Evolutionary conservation across 2,888 invertebrate genomes (phyloP).

Genomic region (Chelonus formosanus): DNA sequence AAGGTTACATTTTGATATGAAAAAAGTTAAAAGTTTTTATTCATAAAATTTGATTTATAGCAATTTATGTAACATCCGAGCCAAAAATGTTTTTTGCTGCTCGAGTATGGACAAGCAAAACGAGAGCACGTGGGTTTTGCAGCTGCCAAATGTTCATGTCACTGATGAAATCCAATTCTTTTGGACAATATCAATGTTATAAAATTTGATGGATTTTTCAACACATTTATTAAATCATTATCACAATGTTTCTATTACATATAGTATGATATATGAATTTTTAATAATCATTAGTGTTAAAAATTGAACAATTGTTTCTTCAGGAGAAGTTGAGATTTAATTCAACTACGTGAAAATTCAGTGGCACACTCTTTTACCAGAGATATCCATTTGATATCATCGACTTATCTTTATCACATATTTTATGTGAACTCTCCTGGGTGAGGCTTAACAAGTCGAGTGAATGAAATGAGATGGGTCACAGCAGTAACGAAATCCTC

Average conservation of each 20-base stretch:
- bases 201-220: too few species aligned
- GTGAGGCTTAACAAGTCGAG: conserved; percentile 23
- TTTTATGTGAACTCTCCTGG: conserved; percentile 20
- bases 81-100: conserved; percentile 40
- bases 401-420: conserved; percentile 23
- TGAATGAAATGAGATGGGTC: conserved; percentile 29
- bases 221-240: conserved; percentile 1
- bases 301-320: too few species aligned
- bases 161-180: conserved; percentile 36
- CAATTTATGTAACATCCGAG: conserved; percentile 43
- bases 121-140: conserved; percentile 24
- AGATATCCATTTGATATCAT: conserved; percentile 27
- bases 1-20: conserved; percentile 18
- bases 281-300: too few species aligned
- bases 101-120: conserved; percentile 17
- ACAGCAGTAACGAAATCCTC: conserved; percentile 25
- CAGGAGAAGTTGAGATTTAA: background rate
- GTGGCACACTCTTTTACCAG: background rate
- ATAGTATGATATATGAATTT: too few species aligned
- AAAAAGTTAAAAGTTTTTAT: conserved; percentile 1
- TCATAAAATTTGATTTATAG: conserved; percentile 40
- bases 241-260: conserved; percentile 8
- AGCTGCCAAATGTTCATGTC: conserved; percentile 51
- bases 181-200: too few species aligned
- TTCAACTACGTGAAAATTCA: conserved; percentile 5